These are phyloP conservation scores for Cryptophagus acutangulus DNA, from an alignment of 2,888 invertebrate genomes.

Conservation along the genomic window DNA sequence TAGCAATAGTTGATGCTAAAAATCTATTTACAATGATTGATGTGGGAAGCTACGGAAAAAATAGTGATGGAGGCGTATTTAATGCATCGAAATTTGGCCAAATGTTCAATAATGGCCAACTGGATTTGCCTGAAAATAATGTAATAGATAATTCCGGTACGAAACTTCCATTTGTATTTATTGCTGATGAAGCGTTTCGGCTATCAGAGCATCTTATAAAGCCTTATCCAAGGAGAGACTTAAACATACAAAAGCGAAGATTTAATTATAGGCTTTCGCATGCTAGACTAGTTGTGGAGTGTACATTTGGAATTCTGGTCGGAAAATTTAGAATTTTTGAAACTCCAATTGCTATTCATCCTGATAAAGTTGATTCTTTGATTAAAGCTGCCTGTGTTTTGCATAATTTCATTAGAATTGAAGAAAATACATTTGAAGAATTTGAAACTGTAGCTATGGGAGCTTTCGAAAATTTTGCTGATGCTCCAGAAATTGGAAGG, in stretches of 20 bases:
- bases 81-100: not conserved
- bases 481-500: too few species aligned
- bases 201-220: not conserved
- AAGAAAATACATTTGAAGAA: not conserved
- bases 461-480: too few species aligned
- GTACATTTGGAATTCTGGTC: not conserved
- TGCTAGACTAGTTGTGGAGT: not conserved
- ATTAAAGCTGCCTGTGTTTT: not conserved
- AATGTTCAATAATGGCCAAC: not conserved
- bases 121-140: slow-evolving; percentile 1
- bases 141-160: not conserved
- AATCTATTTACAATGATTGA: not conserved
- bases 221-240: slow-evolving; percentile 2
- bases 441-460: too few species aligned
- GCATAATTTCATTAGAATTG: not conserved
- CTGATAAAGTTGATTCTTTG: not conserved
- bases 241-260: not conserved
- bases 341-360: not conserved
- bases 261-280: slow-evolving; percentile 1
- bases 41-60: not conserved
- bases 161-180: not conserved
- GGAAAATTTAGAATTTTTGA: not conserved
- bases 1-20: not conserved
- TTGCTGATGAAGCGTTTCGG: not conserved
- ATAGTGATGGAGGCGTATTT: slow-evolving; percentile 8